These are phyloP conservation scores for Stenopsyche tienmushanensis DNA, from an alignment of 1,140 invertebrate genomes.

Conservation along the genomic window DNA sequence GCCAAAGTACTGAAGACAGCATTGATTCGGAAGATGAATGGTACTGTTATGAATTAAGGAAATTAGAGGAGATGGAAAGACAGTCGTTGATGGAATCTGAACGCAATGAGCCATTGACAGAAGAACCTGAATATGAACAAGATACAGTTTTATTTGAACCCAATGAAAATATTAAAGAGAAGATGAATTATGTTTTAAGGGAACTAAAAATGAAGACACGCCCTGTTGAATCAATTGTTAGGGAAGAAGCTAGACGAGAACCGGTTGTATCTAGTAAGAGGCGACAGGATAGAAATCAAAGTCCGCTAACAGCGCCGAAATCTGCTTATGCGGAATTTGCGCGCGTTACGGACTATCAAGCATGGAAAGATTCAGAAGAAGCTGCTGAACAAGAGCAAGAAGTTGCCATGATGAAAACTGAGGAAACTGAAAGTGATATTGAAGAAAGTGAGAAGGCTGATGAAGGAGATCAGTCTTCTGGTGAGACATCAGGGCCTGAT, in stretches of 20 bases:
- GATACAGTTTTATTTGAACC: conserved; percentile 58
- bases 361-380: conserved; percentile 47
- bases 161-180: conserved; percentile 70
- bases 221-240: conserved; percentile 35
- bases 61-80: conserved; percentile 83
- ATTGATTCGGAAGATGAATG: conserved; percentile 93
- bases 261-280: conserved; percentile 44
- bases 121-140: conserved; percentile 59
- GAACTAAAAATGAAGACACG: conserved; percentile 72
- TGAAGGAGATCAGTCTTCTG: conserved; percentile 63
- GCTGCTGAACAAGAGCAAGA: conserved; percentile 30
- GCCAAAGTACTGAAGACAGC: conserved; percentile 89
- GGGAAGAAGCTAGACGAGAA: conserved; percentile 55
- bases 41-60: conserved; percentile 85
- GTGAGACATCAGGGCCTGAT: conserved; percentile 84
- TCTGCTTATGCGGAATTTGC: conserved; percentile 41
- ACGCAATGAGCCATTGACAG: conserved; percentile 59
- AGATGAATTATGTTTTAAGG: conserved; percentile 73
- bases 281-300: conserved; percentile 36
- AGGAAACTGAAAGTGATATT: conserved; percentile 31
- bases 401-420: conserved; percentile 44
- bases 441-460: conserved; percentile 50
- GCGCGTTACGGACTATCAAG: conserved; percentile 46
- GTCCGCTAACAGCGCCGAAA: conserved; percentile 35
- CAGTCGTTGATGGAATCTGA: conserved; percentile 68